Conservation (phyloP, 2,113 vertebrate genomes). For the Gorsachius goisagi region DNA sequence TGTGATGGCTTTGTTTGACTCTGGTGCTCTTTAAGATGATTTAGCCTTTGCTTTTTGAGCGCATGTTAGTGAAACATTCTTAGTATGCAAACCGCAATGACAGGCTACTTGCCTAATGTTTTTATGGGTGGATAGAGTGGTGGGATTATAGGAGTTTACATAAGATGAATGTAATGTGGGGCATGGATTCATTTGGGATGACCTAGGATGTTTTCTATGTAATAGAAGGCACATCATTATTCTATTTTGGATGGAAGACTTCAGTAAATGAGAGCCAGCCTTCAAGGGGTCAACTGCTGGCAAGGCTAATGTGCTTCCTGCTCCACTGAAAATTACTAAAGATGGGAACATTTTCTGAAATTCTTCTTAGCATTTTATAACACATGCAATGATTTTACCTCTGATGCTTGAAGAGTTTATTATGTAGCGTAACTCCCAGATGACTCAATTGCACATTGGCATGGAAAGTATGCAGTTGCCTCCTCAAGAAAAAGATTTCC, state of each 20-base stretch:
- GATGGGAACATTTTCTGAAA: not conserved
- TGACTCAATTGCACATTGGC: not conserved
- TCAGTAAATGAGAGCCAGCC: not conserved
- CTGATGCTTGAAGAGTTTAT: not conserved
- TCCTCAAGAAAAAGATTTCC: not conserved
- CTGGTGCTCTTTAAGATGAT: not conserved
- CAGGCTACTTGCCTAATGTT: not conserved
- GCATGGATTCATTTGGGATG: not conserved
- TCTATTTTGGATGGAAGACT: not conserved
- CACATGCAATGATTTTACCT: not conserved
- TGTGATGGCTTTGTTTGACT: not conserved
- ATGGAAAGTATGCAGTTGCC: not conserved
- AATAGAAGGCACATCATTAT: not conserved
- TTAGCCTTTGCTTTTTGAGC: not conserved
- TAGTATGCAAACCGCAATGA: not conserved
- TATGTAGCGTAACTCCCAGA: not conserved
- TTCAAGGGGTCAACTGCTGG: not conserved
- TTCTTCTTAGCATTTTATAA: not conserved
- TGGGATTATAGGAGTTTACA: not conserved
- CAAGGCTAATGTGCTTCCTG: not conserved
- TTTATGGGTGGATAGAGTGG: not conserved
- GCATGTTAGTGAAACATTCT: not conserved
- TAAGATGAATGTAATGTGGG: not conserved
- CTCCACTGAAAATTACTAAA: constrained; percentile 11
- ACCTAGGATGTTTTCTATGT: not conserved